Percentiles rank a stretch among this genome's conserved stretches.
These are phyloP conservation scores for Monopis laevigella DNA, from an alignment of 2,888 invertebrate species.

Conservation along the genomic window DNA sequence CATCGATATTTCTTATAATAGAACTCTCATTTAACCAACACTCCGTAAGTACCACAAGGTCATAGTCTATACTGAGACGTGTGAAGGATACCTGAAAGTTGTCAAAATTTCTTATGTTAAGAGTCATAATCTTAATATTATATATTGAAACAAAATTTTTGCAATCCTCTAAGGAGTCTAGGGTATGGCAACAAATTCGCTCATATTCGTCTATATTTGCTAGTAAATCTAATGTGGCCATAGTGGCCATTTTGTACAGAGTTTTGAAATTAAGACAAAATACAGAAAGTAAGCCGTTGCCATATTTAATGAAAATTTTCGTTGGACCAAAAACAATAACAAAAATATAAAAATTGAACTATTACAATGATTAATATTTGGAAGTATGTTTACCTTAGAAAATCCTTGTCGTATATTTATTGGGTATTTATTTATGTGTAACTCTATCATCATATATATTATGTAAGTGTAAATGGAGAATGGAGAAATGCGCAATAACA, in stretches of 20 bases:
- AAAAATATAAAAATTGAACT: too few relatives aligned
- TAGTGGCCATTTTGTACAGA: neutral
- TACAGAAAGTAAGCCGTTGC: too few relatives aligned
- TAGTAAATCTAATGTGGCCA: neutral
- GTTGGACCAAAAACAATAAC: too few relatives aligned
- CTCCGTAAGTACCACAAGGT: slow-evolving; percentile 10
- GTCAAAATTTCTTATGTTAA: slow-evolving; percentile 11
- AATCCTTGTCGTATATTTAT: too few relatives aligned
- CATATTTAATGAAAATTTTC: neutral
- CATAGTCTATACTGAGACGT: neutral
- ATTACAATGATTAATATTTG: too few relatives aligned
- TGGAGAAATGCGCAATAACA: too few relatives aligned
- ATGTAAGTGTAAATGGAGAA: too few relatives aligned
- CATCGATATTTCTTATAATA: slow-evolving; percentile 13
- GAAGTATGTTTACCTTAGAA: too few relatives aligned
- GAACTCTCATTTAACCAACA: slow-evolving; percentile 10
- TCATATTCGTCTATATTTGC: neutral
- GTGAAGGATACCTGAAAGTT: slow-evolving; percentile 1
- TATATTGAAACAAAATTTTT: neutral
- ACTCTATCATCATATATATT: too few relatives aligned
- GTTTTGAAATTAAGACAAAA: too few relatives aligned
- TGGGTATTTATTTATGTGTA: too few relatives aligned
- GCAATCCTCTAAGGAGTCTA: neutral
- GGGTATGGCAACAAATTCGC: neutral
- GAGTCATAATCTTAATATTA: slow-evolving; percentile 14